Conservation (phyloP, 1,140 invertebrate species). For the Teleogryllus occipitalis region DNA sequence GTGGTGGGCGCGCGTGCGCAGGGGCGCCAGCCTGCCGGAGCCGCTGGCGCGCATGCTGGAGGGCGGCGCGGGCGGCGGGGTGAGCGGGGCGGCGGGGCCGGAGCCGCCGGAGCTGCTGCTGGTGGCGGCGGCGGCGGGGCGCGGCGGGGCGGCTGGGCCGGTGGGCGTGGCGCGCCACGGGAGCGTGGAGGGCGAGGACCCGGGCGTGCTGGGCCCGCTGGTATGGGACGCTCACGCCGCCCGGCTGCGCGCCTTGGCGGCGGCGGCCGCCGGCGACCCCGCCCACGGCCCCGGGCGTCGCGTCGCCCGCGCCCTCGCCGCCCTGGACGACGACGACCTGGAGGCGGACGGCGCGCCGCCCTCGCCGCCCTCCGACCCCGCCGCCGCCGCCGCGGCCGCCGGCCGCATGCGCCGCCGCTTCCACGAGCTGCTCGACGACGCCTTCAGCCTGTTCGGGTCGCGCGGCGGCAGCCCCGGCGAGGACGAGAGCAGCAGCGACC, state of each 20-base stretch:
- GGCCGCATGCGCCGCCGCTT: slow-evolving; percentile 41
- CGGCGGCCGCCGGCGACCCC: not conserved
- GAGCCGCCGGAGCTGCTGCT: not conserved
- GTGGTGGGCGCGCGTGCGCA: too few species aligned
- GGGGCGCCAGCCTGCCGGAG: slow-evolving; percentile 48
- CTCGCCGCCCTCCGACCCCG: not conserved
- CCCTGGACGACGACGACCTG: not conserved
- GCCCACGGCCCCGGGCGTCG: too few species aligned
- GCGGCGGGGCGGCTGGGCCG: not conserved
- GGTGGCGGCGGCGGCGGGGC: too few species aligned
- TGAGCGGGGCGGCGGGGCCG: slow-evolving; percentile 42
- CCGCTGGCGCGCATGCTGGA: slow-evolving; percentile 68
- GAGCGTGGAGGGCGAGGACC: slow-evolving; percentile 45
- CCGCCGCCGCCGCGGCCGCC: not conserved
- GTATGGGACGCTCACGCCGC: slow-evolving; percentile 54
- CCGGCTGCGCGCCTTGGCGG: not conserved
- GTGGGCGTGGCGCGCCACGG: not conserved
- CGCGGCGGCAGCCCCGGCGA: slow-evolving; percentile 37
- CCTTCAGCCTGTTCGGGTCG: slow-evolving; percentile 53
- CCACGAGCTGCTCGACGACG: slow-evolving; percentile 57
- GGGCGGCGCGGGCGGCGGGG: slow-evolving; percentile 55
- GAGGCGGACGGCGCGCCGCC: not conserved
- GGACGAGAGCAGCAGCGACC: slow-evolving; percentile 29
- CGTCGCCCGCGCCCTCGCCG: not conserved
- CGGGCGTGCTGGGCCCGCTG: slow-evolving; percentile 72